Evolutionary conservation across 2,113 vertebrate species (phyloP).

Genomic region (Eubucco bourcierii): DNA sequence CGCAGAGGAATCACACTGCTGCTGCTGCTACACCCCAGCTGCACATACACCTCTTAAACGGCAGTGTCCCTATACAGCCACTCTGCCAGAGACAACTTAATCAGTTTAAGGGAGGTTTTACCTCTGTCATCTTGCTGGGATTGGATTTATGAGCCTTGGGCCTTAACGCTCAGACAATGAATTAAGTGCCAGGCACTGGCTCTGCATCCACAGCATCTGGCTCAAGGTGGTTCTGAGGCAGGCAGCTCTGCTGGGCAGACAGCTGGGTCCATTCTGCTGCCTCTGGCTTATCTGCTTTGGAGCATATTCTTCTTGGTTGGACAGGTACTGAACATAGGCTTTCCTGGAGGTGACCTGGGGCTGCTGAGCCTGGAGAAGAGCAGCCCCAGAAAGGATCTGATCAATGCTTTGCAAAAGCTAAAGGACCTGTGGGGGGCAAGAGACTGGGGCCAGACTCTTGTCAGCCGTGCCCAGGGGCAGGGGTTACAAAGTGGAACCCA

Average conservation of each 20-base stretch:
- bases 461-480: too few species aligned
- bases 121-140: slow-evolving; percentile 2
- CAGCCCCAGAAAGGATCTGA: too few species aligned
- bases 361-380: too few species aligned
- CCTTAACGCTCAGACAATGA: not conserved
- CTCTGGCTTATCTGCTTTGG: not conserved
- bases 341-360: not conserved
- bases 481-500: too few species aligned
- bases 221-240: not conserved
- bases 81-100: not conserved
- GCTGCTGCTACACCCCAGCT: not conserved
- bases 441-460: too few species aligned
- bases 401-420: too few species aligned
- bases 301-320: not conserved
- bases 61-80: not conserved
- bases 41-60: not conserved
- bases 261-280: not conserved
- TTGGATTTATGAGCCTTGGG: not conserved
- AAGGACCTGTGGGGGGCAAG: too few species aligned
- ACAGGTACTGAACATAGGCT: not conserved
- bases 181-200: not conserved
- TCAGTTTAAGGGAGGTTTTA: slow-evolving; percentile 43
- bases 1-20: not conserved
- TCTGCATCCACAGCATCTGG: not conserved
- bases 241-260: not conserved